These are phyloP conservation scores for Vultur gryphus DNA, from an alignment of 2,797 vertebrate genomes.

Conservation along the genomic window DNA sequence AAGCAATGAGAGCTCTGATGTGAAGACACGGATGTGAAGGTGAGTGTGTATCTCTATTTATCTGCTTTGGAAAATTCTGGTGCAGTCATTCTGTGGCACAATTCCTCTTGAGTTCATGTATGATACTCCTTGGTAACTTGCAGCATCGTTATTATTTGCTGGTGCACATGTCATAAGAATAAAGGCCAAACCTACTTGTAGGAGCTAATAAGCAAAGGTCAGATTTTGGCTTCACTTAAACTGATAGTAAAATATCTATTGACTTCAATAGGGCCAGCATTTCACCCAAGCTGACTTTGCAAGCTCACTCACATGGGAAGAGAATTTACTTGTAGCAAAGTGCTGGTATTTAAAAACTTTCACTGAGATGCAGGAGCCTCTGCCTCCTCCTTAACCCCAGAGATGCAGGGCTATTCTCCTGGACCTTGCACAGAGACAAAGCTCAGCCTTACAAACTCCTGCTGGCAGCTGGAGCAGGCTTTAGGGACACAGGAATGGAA, in stretches of 20 bases:
- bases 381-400: background rate
- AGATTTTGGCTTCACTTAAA: background rate
- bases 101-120: background rate
- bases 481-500: background rate
- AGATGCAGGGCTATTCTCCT: background rate
- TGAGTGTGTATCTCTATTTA: background rate
- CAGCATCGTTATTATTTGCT: background rate
- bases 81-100: background rate
- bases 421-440: background rate
- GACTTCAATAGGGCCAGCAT: background rate
- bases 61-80: background rate
- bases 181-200: background rate
- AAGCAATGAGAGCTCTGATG: background rate
- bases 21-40: background rate
- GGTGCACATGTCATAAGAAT: background rate
- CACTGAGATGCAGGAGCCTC: background rate
- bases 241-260: background rate
- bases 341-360: background rate
- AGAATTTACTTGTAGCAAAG: background rate
- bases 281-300: background rate
- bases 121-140: background rate
- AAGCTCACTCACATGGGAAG: rapidly evolving
- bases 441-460: background rate
- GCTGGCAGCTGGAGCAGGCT: background rate
- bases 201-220: background rate